A percentile compares a stretch with the other conserved stretches of the same genome.
These are phyloP conservation scores for Drosophila guanche DNA, from an alignment of 1,140 invertebrate genomes.

Conservation along the genomic window DNA sequence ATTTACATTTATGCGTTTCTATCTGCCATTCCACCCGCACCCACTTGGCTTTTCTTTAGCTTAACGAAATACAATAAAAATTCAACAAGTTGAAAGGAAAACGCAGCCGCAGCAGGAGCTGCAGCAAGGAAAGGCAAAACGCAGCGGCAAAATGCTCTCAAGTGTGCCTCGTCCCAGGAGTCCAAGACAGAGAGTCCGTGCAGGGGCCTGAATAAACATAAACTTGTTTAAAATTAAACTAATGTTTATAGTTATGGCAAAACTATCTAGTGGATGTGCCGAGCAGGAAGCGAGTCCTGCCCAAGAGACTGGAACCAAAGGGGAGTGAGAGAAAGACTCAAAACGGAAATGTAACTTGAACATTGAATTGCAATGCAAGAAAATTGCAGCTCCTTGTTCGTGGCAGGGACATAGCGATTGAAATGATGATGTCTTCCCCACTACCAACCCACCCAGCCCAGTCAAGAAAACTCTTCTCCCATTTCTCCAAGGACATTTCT, in stretches of 20 bases:
- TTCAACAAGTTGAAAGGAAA: slow-evolving; percentile 62
- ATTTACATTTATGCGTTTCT: slow-evolving; percentile 73
- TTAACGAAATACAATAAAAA: slow-evolving; percentile 60
- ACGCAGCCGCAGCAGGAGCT: background rate
- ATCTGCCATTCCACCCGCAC: background rate
- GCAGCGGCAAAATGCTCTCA: slow-evolving; percentile 37
- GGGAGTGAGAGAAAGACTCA: slow-evolving; percentile 7
- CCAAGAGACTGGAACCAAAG: slow-evolving; percentile 22
- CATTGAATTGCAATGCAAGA: slow-evolving; percentile 51
- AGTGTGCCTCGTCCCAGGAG: slow-evolving; percentile 34
- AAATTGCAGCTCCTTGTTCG: slow-evolving; percentile 12
- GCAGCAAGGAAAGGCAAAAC: slow-evolving; percentile 20
- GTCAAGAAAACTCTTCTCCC: background rate
- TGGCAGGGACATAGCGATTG: slow-evolving; percentile 20
- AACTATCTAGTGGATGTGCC: slow-evolving; percentile 34
- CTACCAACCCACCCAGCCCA: no score
- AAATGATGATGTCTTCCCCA: slow-evolving; percentile 18
- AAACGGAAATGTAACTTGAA: slow-evolving; percentile 50
- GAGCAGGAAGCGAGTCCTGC: background rate
- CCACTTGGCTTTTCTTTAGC: slow-evolving; percentile 13
- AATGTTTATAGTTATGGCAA: slow-evolving; percentile 68
- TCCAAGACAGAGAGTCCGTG: background rate
- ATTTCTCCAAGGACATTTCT: slow-evolving; percentile 22
- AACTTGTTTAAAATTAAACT: slow-evolving; percentile 74
- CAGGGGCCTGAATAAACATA: slow-evolving; percentile 36